A percentile compares a stretch with the other conserved stretches of the same genome.
phyloP scores from a whole-genome alignment of 2,797 vertebrate genomes.

The Dromococcyx pavoninus region DNA sequence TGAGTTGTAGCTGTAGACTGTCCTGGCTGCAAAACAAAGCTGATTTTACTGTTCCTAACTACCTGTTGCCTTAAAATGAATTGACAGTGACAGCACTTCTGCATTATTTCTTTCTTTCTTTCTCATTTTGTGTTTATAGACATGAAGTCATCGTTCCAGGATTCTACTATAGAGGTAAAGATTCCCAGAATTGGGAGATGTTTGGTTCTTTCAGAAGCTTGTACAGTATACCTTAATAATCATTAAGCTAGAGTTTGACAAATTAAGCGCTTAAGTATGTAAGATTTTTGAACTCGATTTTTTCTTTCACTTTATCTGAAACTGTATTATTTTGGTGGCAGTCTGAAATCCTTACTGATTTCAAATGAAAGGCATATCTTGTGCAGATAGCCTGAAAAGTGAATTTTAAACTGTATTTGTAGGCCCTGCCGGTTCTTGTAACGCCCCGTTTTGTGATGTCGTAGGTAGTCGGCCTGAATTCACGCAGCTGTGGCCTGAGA shows the following conservation, averaged over 20 bases:
- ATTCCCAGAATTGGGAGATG: background rate
- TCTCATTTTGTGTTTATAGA: conserved; percentile 53
- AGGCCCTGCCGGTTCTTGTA: background rate
- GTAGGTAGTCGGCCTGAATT: background rate
- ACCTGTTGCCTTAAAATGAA: background rate
- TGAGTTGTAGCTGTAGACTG: background rate
- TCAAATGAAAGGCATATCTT: background rate
- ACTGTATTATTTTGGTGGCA: background rate
- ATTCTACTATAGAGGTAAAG: conserved; percentile 61
- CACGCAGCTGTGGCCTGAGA: background rate
- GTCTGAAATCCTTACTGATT: background rate
- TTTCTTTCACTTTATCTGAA: background rate
- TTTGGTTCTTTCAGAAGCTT: background rate
- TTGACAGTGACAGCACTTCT: background rate
- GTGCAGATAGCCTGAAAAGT: background rate
- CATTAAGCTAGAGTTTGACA: background rate
- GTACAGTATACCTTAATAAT: background rate
- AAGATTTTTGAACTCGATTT: background rate
- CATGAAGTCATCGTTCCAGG: conserved; percentile 55
- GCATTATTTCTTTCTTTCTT: conserved; percentile 18
- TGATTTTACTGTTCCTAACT: background rate
- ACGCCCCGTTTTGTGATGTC: background rate
- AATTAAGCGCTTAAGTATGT: background rate
- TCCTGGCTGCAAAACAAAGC: background rate
- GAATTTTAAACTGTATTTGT: background rate